Percentiles rank a stretch among this genome's conserved stretches.
Evolutionary conservation across 2,797 vertebrate species (phyloP).

Genomic region (Lepus townsendii): DNA sequence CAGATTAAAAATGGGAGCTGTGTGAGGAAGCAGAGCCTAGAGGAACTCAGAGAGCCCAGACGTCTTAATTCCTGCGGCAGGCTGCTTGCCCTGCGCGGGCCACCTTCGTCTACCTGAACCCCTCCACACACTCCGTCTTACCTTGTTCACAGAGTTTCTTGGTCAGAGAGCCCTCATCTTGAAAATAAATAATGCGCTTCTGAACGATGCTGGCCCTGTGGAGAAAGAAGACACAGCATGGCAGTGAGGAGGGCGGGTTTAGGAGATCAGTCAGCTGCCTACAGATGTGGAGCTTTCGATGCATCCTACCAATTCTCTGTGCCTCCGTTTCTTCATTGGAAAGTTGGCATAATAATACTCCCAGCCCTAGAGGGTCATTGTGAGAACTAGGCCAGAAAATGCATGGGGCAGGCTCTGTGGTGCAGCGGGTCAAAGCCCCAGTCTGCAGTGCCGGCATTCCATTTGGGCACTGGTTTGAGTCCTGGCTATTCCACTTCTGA

Average conservation of each 20-base stretch:
- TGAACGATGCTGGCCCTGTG: slow-evolving; percentile 97
- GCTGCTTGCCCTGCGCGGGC: neutral
- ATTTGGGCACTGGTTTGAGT: too few relatives aligned
- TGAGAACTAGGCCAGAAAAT: slow-evolving; percentile 34
- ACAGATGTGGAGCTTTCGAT: neutral
- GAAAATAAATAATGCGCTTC: slow-evolving; percentile 98
- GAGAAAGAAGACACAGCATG: slow-evolving; percentile 29
- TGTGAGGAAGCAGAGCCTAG: slow-evolving; percentile 5
- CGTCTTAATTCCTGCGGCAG: neutral
- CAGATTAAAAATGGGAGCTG: slow-evolving; percentile 76
- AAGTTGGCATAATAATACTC: neutral
- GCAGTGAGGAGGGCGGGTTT: neutral
- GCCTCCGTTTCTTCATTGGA: neutral
- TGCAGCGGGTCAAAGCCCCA: too few relatives aligned
- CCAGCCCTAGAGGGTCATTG: neutral
- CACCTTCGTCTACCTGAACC: neutral
- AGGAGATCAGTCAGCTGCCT: neutral
- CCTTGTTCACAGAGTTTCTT: slow-evolving; percentile 97
- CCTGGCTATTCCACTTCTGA: too few relatives aligned
- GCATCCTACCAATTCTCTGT: neutral
- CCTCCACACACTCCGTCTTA: slow-evolving; percentile 84
- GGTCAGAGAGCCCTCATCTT: slow-evolving; percentile 97
- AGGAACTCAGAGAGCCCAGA: slow-evolving; percentile 19
- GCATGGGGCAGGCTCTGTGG: neutral
- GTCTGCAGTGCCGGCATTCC: too few relatives aligned